phyloP scores from a whole-genome alignment of 2,888 invertebrate genomes.

The Linnaemya vulpina region DNA sequence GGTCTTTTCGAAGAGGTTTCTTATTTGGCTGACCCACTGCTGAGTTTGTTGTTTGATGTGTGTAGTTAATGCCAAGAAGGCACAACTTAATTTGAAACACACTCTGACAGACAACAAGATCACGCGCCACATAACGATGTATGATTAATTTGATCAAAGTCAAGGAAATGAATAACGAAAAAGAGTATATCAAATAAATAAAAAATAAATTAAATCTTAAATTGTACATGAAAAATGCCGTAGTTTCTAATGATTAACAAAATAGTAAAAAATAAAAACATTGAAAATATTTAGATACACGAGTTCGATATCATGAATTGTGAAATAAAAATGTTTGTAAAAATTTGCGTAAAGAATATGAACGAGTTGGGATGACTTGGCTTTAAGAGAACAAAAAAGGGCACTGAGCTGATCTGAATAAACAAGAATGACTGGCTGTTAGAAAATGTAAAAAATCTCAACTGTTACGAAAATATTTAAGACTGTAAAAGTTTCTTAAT shows the following conservation, averaged over 20 bases:
- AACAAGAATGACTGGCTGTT: slow-evolving; percentile 27
- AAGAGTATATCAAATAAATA: slow-evolving; percentile 20
- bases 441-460: slow-evolving; percentile 30
- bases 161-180: slow-evolving; percentile 29
- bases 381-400: slow-evolving; percentile 5
- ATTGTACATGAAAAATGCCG: slow-evolving; percentile 46
- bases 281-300: slow-evolving; percentile 45
- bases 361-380: slow-evolving; percentile 36
- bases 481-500: not conserved
- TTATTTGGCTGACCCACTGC: slow-evolving; percentile 67
- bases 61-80: slow-evolving; percentile 33
- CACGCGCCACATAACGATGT: slow-evolving; percentile 69
- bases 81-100: slow-evolving; percentile 68
- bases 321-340: slow-evolving; percentile 1
- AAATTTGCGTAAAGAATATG: slow-evolving; percentile 50
- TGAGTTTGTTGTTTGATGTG: slow-evolving; percentile 38
- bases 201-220: slow-evolving; percentile 32
- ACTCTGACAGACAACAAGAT: slow-evolving; percentile 64
- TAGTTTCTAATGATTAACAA: slow-evolving; percentile 42
- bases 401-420: not conserved
- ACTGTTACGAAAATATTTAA: slow-evolving; percentile 22
- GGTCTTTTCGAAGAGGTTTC: slow-evolving; percentile 36
- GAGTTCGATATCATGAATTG: slow-evolving; percentile 49
- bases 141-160: slow-evolving; percentile 67
- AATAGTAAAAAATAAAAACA: slow-evolving; percentile 9